These are phyloP conservation scores for Nycteola revayana DNA, from an alignment of 2,888 invertebrate species.

Conservation along the genomic window DNA sequence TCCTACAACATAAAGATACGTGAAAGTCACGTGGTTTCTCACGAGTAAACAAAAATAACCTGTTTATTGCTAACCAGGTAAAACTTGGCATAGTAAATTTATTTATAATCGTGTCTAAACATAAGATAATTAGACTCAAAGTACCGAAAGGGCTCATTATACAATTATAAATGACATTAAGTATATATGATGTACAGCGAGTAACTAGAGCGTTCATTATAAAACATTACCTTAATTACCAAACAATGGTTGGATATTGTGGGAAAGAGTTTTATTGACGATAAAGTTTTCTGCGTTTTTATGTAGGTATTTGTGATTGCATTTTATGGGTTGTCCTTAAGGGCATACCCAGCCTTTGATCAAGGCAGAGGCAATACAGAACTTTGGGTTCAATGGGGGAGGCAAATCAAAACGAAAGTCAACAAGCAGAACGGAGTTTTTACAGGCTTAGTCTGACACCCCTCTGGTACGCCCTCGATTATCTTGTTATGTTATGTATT, in stretches of 20 bases:
- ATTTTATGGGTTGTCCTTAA: too few relatives aligned
- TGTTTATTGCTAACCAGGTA: constrained; percentile 6
- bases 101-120: constrained; percentile 13
- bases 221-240: constrained; percentile 35
- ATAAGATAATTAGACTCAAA: constrained; percentile 10
- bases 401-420: too few relatives aligned
- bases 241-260: constrained; percentile 23
- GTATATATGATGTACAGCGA: constrained; percentile 36
- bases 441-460: too few relatives aligned
- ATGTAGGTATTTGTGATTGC: too few relatives aligned
- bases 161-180: constrained; percentile 32
- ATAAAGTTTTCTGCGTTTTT: too few relatives aligned
- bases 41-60: constrained; percentile 38
- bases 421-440: too few relatives aligned
- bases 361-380: too few relatives aligned
- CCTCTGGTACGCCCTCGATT: too few relatives aligned
- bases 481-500: too few relatives aligned
- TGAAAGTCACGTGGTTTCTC: constrained; percentile 34
- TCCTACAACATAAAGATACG: constrained; percentile 40
- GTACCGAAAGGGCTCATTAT: constrained; percentile 10
- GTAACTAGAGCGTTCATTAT: constrained; percentile 34
- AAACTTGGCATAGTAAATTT: background rate
- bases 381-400: too few relatives aligned
- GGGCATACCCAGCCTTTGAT: too few relatives aligned
- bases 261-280: constrained; percentile 10